Evolutionary conservation across 92 coral and sea anemone genomes (phyloP).

Genomic region (Palythoa heliodiscus): DNA sequence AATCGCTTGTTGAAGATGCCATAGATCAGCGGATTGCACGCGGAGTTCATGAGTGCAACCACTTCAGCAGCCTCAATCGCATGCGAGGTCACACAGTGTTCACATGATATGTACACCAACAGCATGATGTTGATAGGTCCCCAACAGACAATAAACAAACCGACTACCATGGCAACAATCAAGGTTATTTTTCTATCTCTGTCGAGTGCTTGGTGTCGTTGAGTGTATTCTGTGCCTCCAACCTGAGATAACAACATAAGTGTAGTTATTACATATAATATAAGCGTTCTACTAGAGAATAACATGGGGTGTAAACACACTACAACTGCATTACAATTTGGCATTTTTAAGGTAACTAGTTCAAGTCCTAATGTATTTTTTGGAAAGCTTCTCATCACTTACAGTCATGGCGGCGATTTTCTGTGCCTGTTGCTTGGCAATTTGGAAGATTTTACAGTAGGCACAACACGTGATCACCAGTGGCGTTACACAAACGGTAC

Average conservation of each 20-base stretch:
- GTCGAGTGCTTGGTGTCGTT: conserved; percentile 63
- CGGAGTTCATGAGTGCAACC: conserved; percentile 76
- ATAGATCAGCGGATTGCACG: conserved; percentile 82
- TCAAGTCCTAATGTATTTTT: no score
- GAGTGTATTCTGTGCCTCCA: conserved; percentile 66
- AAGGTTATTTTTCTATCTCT: conserved; percentile 78
- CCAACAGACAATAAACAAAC: conserved; percentile 85
- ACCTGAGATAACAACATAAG: conserved; percentile 22
- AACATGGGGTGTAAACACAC: no score
- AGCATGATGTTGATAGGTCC: conserved; percentile 81
- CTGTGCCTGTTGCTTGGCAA: conserved; percentile 76
- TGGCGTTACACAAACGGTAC: conserved; percentile 73
- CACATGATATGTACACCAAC: conserved; percentile 76
- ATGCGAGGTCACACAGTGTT: conserved; percentile 72
- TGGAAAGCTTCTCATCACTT: not conserved
- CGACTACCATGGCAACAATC: conserved; percentile 78
- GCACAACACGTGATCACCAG: conserved; percentile 76
- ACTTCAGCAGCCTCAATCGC: conserved; percentile 74
- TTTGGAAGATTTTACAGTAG: conserved; percentile 76
- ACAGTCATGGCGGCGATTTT: conserved; percentile 78
- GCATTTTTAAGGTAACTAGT: no score
- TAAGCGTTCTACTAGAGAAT: not conserved
- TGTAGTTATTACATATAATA: not conserved
- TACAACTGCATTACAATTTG: no score
- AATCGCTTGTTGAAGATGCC: conserved; percentile 75